These are phyloP conservation scores for Papilio polyxenes DNA, from an alignment of 1,140 invertebrate species.

Conservation along the genomic window DNA sequence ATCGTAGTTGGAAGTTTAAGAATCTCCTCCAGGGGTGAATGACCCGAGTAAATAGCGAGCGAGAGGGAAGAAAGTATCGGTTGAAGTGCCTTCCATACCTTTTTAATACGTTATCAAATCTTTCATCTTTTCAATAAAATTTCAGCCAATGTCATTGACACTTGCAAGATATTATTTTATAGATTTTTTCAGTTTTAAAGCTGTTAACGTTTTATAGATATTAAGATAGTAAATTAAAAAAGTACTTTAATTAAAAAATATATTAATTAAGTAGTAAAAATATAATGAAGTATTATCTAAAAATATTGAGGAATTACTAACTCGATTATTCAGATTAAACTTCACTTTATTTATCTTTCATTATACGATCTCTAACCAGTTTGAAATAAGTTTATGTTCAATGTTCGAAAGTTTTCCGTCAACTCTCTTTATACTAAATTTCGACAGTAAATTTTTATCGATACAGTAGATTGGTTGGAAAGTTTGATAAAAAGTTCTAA, in stretches of 20 bases:
- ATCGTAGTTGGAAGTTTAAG: background rate
- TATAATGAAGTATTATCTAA: background rate
- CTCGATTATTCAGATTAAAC: background rate
- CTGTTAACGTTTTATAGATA: too few species aligned
- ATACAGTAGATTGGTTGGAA: background rate
- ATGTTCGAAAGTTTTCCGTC: background rate
- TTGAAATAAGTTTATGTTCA: background rate
- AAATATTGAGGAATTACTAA: background rate
- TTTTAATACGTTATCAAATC: slow-evolving; percentile 18
- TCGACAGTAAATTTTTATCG: slow-evolving; percentile 2
- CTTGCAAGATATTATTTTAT: background rate
- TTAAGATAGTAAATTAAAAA: background rate
- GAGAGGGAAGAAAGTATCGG: slow-evolving; percentile 1
- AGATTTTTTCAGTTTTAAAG: background rate
- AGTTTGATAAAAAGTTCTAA: background rate
- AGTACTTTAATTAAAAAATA: background rate
- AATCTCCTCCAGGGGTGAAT: background rate
- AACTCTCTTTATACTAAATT: background rate
- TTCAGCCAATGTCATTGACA: background rate
- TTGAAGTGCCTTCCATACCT: background rate
- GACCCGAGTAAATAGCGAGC: background rate
- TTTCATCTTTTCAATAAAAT: slow-evolving; percentile 13
- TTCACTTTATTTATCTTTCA: background rate
- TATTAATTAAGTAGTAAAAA: background rate
- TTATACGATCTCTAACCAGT: background rate